Evolutionary conservation across 1,140 invertebrate species (phyloP), one percentile per base, ranked within the genome.

Genomic region (Scylla paramamosain): DNA sequence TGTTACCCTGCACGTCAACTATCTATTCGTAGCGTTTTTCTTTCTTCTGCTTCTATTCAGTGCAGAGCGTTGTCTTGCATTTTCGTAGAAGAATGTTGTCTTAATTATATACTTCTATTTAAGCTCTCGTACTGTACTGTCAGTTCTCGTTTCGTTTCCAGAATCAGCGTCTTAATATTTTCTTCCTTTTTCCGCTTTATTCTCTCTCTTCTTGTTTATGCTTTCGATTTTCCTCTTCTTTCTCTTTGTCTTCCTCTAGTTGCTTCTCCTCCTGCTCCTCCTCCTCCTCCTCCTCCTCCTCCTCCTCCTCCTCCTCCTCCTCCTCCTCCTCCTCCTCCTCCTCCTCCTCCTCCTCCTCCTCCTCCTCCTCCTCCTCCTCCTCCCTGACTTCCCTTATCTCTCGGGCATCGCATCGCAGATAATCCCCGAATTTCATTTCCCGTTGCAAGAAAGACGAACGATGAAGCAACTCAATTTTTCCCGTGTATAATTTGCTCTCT

Each of bases 261-360:
- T 77, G 0, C 39, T 77, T 8, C 67, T 77, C 20, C 6, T 20
- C 67, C n/a, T 77, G 0, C 67, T n/a, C 25, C 12, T 77, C 8
- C 2, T n/a, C 67, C 8, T n/a, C 25, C 6, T 77, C 20, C 16
- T 77, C n/a, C 67, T n/a, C 20, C 67, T 7, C n/a, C 20, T n/a
- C n/a, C 20, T n/a, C 67, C n/a, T 77, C n/a, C n/a, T 87, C 39
- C 39, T 87, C 84, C 39, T 87, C 39, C 84, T 32, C 39, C 84
- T 87, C 39, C 31, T 87, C 31, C 84, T 46, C 67, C 67, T 77
- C 67, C 67, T 77, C 67, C 67, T 77, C 67, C 67, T 77, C 67
- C 67, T 77, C 67, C 67, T 77, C 67, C 67, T 77, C 67, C 67
- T 77, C 67, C 67, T 77, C 67, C 67, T 77, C 67, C 67, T 77